Evolutionary conservation across 2,888 invertebrate genomes (phyloP).

Genomic region (Adelphocoris suturalis): DNA sequence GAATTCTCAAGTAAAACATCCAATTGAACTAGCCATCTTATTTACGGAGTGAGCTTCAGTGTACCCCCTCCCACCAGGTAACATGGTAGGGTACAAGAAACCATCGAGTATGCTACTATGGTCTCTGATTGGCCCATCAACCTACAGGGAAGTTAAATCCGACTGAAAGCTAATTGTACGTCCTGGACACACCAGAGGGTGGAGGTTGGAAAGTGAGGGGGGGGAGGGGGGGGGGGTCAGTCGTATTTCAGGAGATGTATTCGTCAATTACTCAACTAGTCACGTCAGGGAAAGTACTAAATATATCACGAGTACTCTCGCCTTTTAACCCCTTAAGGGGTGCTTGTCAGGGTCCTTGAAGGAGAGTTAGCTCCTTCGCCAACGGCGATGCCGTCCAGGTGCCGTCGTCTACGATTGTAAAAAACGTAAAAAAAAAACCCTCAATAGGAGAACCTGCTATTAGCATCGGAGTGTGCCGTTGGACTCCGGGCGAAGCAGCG

Average conservation of each 20-base stretch:
- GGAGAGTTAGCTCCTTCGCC: background rate
- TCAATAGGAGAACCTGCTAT: constrained; percentile 2
- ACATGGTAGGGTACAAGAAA: too few relatives aligned
- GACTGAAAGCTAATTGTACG: too few relatives aligned
- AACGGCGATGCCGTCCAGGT: background rate
- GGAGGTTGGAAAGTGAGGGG: too few relatives aligned
- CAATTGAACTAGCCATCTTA: too few relatives aligned
- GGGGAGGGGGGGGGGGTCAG: too few relatives aligned
- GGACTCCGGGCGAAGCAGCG: background rate
- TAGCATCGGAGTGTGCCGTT: constrained; percentile 16
- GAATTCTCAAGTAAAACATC: too few relatives aligned
- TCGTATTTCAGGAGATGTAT: background rate
- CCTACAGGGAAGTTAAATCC: too few relatives aligned
- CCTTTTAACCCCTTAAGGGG: background rate
- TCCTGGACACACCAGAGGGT: too few relatives aligned
- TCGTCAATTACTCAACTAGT: background rate
- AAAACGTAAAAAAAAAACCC: background rate
- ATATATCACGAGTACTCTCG: background rate
- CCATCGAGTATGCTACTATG: too few relatives aligned
- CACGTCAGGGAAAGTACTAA: constrained; percentile 9
- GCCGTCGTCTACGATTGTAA: background rate
- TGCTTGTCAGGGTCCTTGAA: background rate
- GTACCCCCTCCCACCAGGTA: too few relatives aligned
- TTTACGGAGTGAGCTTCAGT: too few relatives aligned
- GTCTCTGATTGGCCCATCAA: too few relatives aligned